Conservation (phyloP, 2,888 invertebrate genomes). For the Lasiommata megera region DNA sequence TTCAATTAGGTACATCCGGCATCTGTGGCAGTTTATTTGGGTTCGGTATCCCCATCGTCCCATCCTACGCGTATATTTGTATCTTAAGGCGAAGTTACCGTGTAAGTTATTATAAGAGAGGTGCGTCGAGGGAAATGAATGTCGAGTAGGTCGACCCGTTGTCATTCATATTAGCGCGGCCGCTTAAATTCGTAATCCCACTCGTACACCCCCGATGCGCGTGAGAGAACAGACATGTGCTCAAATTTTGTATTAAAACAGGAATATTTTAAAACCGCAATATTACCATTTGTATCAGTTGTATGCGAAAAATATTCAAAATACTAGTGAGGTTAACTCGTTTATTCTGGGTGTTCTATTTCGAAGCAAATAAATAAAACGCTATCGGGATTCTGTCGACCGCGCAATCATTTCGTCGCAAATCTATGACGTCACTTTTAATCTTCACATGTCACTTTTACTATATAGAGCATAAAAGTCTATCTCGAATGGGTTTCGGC, state of each 20-base stretch:
- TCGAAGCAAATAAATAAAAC: neutral
- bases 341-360: neutral
- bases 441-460: neutral
- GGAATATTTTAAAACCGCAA: neutral
- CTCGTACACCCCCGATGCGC: slow-evolving; percentile 62
- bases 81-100: slow-evolving; percentile 73
- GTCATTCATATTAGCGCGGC: slow-evolving; percentile 80
- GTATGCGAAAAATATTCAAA: neutral
- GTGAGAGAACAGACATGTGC: slow-evolving; percentile 50
- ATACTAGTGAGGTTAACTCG: neutral
- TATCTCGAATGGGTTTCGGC: neutral
- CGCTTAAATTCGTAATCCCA: slow-evolving; percentile 77
- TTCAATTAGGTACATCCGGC: slow-evolving; percentile 35
- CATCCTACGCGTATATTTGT: slow-evolving; percentile 45
- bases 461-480: neutral
- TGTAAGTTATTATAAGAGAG: slow-evolving; percentile 81
- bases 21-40: slow-evolving; percentile 32
- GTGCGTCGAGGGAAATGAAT: slow-evolving; percentile 80
- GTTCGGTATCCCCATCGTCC: slow-evolving; percentile 42
- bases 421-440: neutral
- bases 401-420: neutral
- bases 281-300: neutral
- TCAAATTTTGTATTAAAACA: slow-evolving; percentile 4
- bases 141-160: slow-evolving; percentile 77
- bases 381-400: neutral